Conservation (phyloP, 2,113 vertebrate species). For the Calyptommatus sinebrachiatus region DNA sequence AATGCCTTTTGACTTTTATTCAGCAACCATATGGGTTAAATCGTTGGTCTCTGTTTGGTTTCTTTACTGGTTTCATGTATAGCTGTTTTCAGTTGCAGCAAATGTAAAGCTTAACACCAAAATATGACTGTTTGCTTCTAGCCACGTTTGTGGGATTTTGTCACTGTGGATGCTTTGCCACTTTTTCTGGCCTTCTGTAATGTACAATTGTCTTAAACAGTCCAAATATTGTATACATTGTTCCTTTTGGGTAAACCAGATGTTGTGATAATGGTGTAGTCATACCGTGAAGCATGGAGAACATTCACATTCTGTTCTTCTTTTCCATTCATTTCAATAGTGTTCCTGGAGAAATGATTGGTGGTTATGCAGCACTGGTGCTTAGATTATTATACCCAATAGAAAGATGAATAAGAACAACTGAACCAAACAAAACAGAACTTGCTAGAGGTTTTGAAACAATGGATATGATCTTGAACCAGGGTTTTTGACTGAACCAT, state of each 20-base stretch:
- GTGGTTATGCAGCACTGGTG: not conserved
- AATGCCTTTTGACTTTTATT: constrained; percentile 22
- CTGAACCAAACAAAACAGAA: not conserved
- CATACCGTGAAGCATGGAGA: not conserved
- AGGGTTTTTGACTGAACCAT: not conserved
- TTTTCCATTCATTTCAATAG: not conserved
- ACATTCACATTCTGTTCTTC: not conserved
- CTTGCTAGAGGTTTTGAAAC: constrained; percentile 2
- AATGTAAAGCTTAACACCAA: not conserved
- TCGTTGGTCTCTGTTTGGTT: not conserved
- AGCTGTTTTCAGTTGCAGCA: constrained; percentile 5
- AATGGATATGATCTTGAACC: not conserved
- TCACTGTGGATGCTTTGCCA: not conserved
- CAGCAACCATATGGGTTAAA: not conserved
- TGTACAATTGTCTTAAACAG: rapidly evolving
- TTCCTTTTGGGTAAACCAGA: not conserved
- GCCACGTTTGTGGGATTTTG: rapidly evolving
- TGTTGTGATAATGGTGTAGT: constrained; percentile 9
- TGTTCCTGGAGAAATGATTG: not conserved
- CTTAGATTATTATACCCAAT: not conserved
- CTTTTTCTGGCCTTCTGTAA: rapidly evolving
- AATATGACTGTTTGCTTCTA: not conserved
- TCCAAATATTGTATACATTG: rapidly evolving
- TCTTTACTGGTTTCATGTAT: not conserved
- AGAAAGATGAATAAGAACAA: not conserved